Evolutionary conservation across 2,113 vertebrate genomes (phyloP), one percentile per base, ranked within the genome.

Genomic region (Hippocampus barbouri): DNA sequence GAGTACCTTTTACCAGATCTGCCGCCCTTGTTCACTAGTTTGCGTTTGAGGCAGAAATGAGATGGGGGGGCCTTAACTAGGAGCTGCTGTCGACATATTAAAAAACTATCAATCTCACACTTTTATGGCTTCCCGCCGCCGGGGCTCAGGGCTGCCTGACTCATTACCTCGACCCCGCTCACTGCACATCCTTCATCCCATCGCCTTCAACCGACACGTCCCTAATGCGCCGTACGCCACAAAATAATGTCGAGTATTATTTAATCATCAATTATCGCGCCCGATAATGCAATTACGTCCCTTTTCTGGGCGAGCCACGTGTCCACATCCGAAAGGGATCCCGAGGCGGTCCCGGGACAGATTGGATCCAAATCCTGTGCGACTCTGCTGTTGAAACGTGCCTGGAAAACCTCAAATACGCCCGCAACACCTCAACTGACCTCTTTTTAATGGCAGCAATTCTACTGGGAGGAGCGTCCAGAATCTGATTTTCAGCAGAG

Each of bases 51-150:
- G 68, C 20, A 70, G 78, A 69, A 83, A 79, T 82, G 79, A 81
- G 74, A 83, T 66, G 18, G 64, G 25, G 25, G 25, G 21, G 66
- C 70, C 74, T 80, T 83, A 81, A 86, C 78, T 82, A 86, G 79
- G 83, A 73, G 71, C 79, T 79, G 75, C 79, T 81, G 72, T 77
- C 74, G 82, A 80, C 77, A 79, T 80, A 85, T 85, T 86, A 83
- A 88, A 81, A 83, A 83, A 79, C 64, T 76, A 88, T 86, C 79
- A 86, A 83, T 81, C 75, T 77, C 59, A 49, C 49, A 64, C 47
- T 88, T 38, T 86, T 84, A 90, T 85, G 64, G 51, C 61, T 61
- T 62, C 45, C 59, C 68, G 25, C 67, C 54, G 65, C 60, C 47
- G 68, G 57, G 71, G 68, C 76, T 70, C 59, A 70, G 73, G 73